These are phyloP conservation scores for Torymus tubicola DNA, from an alignment of 2,888 invertebrate genomes.

Conservation along the genomic window DNA sequence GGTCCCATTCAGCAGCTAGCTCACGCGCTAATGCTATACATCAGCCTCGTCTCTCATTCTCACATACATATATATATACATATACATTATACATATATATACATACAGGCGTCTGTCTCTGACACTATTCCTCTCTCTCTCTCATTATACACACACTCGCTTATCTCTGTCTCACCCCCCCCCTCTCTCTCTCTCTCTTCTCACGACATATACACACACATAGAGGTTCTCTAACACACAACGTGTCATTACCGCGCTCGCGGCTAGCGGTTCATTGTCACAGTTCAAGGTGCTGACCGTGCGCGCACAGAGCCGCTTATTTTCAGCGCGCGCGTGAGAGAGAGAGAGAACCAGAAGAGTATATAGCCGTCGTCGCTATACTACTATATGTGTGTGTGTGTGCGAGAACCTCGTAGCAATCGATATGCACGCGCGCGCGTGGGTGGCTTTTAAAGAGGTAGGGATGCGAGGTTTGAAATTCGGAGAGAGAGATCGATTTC, in stretches of 20 bases:
- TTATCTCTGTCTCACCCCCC: background rate
- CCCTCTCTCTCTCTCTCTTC: background rate
- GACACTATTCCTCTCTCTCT: background rate
- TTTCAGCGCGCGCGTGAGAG: constrained; percentile 30
- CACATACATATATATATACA: no score
- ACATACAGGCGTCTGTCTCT: no score
- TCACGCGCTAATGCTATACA: background rate
- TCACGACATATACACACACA: background rate
- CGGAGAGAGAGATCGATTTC: constrained; percentile 37
- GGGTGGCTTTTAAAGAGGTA: constrained; percentile 17
- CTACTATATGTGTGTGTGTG: no score
- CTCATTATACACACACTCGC: background rate
- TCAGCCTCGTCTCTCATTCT: constrained; percentile 17
- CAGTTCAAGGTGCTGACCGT: constrained; percentile 69
- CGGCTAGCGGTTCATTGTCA: constrained; percentile 69
- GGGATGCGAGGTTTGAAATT: constrained; percentile 11
- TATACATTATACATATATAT: no score
- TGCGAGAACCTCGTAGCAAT: constrained; percentile 10
- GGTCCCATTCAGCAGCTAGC: constrained; percentile 15
- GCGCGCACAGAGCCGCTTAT: constrained; percentile 51
- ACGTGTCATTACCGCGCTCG: constrained; percentile 59
- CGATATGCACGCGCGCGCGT: constrained; percentile 26
- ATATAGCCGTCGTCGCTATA: no score
- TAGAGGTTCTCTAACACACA: constrained; percentile 20
- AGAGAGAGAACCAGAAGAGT: background rate